These are phyloP conservation scores for Lophius piscatorius DNA, from an alignment of 2,113 vertebrate species.

Conservation along the genomic window DNA sequence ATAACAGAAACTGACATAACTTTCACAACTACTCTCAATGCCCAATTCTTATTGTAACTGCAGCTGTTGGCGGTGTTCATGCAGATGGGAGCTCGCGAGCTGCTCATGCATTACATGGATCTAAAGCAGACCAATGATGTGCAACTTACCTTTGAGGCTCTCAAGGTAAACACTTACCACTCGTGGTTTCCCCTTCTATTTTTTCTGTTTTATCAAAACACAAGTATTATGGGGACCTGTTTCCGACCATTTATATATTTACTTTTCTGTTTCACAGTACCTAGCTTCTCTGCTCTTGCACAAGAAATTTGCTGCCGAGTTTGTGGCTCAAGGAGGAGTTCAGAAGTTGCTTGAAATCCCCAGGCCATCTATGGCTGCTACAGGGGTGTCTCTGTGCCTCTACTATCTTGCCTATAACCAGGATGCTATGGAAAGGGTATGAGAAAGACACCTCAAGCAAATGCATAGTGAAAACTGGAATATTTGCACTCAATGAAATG, in stretches of 20 bases:
- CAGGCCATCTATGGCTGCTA: slow-evolving; percentile 97
- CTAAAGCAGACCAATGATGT: slow-evolving; percentile 96
- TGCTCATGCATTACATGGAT: slow-evolving; percentile 98
- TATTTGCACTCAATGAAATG: not conserved
- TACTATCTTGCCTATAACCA: slow-evolving; percentile 99
- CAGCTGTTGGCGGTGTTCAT: slow-evolving; percentile 97
- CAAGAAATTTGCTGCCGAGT: slow-evolving; percentile 99
- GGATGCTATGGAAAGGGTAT: slow-evolving; percentile 98
- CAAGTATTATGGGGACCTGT: not conserved
- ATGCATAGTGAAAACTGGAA: not conserved
- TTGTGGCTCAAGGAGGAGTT: slow-evolving; percentile 97
- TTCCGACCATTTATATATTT: not conserved
- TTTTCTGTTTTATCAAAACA: not conserved
- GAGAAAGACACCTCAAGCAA: slow-evolving; percentile 1
- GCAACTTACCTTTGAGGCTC: slow-evolving; percentile 95
- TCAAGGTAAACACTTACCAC: slow-evolving; percentile 84
- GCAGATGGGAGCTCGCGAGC: slow-evolving; percentile 94
- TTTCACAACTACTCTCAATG: not conserved
- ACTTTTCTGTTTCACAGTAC: slow-evolving; percentile 78
- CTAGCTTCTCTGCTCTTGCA: slow-evolving; percentile 96
- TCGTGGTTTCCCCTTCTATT: not conserved
- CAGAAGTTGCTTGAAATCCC: slow-evolving; percentile 97
- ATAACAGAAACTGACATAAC: not conserved
- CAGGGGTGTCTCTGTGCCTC: slow-evolving; percentile 96
- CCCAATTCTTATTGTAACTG: slow-evolving; percentile 19